Evolutionary conservation across 1,140 invertebrate genomes (phyloP).

Genomic region (Bombus affinis): DNA sequence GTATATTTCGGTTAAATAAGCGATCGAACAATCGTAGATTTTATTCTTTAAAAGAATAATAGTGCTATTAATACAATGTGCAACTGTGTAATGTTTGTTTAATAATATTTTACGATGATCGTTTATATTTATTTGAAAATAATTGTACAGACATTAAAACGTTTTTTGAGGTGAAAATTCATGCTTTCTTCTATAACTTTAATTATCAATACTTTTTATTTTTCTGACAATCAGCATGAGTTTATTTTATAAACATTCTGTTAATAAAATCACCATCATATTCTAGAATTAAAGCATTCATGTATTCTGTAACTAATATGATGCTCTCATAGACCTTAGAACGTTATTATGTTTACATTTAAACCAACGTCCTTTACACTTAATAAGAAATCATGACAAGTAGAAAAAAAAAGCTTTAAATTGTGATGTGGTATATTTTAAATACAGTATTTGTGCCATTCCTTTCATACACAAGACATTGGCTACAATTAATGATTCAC

Average conservation of each 20-base stretch:
- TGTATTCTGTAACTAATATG: background rate
- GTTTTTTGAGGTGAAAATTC: background rate
- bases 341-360: background rate
- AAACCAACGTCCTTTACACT: slow-evolving; percentile 16
- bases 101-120: background rate
- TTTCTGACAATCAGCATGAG: background rate
- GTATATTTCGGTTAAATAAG: background rate
- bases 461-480: slow-evolving; percentile 39
- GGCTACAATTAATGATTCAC: slow-evolving; percentile 40
- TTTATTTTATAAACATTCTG: slow-evolving; percentile 15
- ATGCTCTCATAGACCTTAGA: slow-evolving; percentile 7
- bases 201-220: slow-evolving; percentile 15
- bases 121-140: slow-evolving; percentile 14
- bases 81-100: slow-evolving; percentile 21
- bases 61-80: slow-evolving; percentile 25
- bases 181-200: slow-evolving; percentile 4
- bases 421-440: slow-evolving; percentile 52
- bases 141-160: slow-evolving; percentile 25
- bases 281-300: slow-evolving; percentile 3
- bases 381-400: slow-evolving; percentile 41
- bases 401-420: slow-evolving; percentile 29
- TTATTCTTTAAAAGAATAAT: background rate
- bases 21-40: slow-evolving; percentile 17
- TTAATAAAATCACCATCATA: slow-evolving; percentile 10
- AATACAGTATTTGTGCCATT: slow-evolving; percentile 57